Evolutionary conservation across 2,113 vertebrate genomes (phyloP).

Genomic region (Pelecanus crispus): DNA sequence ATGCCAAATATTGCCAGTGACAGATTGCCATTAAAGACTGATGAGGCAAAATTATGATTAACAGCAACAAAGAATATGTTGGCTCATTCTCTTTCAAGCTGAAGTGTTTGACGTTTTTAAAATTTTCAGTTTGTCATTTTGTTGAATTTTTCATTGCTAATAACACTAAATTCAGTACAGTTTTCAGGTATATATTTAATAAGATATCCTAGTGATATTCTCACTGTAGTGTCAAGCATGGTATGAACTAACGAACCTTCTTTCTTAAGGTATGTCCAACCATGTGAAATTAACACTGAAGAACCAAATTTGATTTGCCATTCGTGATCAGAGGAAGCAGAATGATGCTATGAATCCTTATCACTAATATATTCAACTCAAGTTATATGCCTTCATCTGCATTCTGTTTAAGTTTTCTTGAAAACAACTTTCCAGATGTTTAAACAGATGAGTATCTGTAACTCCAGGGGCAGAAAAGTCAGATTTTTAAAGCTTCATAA

Average conservation of each 20-base stretch:
- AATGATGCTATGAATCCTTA: background rate
- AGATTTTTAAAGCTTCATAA: background rate
- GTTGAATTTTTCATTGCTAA: background rate
- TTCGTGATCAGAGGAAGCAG: background rate
- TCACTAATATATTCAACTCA: background rate
- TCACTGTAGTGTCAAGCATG: background rate
- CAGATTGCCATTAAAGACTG: background rate
- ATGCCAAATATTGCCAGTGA: background rate
- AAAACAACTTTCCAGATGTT: background rate
- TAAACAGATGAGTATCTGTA: background rate
- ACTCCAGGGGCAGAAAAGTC: background rate
- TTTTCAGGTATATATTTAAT: background rate
- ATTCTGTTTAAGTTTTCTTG: background rate
- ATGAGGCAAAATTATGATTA: slow-evolving; percentile 20
- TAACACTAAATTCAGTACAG: background rate
- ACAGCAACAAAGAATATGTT: background rate
- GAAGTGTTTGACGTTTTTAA: background rate
- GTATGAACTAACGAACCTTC: background rate
- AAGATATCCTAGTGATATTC: background rate
- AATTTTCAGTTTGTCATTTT: background rate
- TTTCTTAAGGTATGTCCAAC: background rate
- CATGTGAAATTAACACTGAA: background rate
- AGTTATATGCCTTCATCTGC: background rate
- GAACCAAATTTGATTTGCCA: background rate
- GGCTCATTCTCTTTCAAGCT: background rate